Conservation (phyloP, 2,113 vertebrate genomes). For the Brienomyrus longianalis region DNA sequence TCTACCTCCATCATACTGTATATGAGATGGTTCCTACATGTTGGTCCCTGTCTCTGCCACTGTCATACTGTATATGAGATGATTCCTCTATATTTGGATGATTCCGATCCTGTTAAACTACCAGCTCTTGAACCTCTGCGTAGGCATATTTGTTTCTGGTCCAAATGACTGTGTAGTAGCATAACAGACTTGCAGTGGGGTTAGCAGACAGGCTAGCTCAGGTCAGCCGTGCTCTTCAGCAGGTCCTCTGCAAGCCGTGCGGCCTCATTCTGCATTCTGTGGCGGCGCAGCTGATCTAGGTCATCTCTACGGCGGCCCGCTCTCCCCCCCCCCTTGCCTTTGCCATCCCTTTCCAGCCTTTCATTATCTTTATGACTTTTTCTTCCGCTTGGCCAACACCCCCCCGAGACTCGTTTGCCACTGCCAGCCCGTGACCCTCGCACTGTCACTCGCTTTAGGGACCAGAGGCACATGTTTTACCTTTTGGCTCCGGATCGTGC, state of each 20-base stretch:
- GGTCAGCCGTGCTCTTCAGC: background rate
- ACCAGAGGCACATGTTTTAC: background rate
- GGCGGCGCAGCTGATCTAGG: background rate
- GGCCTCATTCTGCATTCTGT: conserved; percentile 10
- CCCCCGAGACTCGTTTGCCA: background rate
- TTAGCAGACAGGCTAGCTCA: background rate
- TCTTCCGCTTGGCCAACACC: background rate
- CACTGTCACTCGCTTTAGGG: background rate
- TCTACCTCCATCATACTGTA: background rate
- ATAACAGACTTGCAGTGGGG: background rate
- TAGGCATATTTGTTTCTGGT: background rate
- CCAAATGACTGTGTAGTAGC: background rate
- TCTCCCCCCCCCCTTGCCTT: background rate
- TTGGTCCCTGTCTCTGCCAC: background rate
- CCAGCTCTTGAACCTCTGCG: conserved; percentile 5
- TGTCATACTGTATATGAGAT: background rate
- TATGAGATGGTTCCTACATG: background rate
- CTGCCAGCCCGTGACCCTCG: background rate
- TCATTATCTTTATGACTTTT: conserved; percentile 3
- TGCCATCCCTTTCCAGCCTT: background rate
- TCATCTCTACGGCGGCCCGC: conserved; percentile 11
- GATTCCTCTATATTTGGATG: background rate
- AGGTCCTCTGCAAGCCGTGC: background rate
- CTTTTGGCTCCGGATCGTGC: background rate
- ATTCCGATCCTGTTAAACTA: background rate